Percentiles rank a stretch among this genome's conserved stretches.
These are phyloP conservation scores for Callinectes sapidus DNA, from an alignment of 2,888 invertebrate species.

Conservation along the genomic window DNA sequence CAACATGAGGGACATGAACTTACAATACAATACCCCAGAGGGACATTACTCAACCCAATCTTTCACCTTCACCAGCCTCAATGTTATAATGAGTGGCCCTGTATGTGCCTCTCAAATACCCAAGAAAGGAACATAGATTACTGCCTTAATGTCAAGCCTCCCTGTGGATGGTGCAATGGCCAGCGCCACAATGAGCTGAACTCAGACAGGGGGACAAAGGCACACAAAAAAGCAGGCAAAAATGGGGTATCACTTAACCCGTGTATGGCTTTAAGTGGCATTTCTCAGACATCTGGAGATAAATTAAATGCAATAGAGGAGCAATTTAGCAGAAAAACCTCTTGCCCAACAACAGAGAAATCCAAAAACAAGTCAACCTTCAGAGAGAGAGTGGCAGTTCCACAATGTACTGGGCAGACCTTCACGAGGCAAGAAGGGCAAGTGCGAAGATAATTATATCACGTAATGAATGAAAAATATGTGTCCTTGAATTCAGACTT, in stretches of 20 bases:
- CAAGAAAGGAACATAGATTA: not conserved
- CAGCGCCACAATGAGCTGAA: not conserved
- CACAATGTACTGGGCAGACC: not conserved
- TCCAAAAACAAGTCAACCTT: constrained; percentile 22
- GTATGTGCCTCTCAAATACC: not conserved
- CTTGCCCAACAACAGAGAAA: constrained; percentile 9
- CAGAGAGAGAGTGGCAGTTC: not conserved
- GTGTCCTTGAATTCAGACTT: constrained; percentile 17
- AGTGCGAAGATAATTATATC: constrained; percentile 31
- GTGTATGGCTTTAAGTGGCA: not conserved
- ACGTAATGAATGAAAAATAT: constrained; percentile 36
- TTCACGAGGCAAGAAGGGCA: not conserved
- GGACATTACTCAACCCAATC: not conserved
- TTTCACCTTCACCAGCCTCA: not conserved
- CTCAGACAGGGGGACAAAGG: not conserved
- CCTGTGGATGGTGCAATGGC: not conserved
- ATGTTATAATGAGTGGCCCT: not conserved
- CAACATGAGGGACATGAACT: not conserved
- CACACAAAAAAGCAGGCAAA: not conserved
- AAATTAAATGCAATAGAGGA: not conserved
- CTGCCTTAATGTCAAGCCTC: constrained; percentile 11
- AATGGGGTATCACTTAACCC: not conserved
- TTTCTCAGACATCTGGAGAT: constrained; percentile 10
- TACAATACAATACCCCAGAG: not conserved
- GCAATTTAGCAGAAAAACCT: not conserved